Conservation (phyloP, 2,113 vertebrate species). For the Empidonax traillii region DNA sequence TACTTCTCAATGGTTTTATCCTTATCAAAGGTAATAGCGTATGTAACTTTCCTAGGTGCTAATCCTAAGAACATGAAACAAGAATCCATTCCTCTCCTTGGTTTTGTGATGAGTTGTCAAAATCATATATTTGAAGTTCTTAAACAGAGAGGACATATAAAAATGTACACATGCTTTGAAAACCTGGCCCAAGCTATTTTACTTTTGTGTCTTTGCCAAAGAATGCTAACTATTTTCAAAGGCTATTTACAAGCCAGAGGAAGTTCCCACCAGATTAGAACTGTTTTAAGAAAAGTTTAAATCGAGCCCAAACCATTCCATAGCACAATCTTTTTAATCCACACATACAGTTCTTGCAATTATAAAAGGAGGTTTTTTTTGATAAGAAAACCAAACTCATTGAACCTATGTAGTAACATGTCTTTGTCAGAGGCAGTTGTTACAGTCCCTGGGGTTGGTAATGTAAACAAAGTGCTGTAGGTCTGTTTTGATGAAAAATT, state of each 20-base stretch:
- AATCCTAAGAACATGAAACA: not conserved
- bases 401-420: conserved; percentile 14
- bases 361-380: conserved; percentile 10
- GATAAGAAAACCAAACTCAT: conserved; percentile 25
- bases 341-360: not conserved
- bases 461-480: conserved; percentile 90
- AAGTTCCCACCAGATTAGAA: conserved; percentile 60
- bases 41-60: not conserved
- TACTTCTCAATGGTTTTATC: not conserved
- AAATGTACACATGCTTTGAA: not conserved
- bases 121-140: not conserved
- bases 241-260: conserved; percentile 63
- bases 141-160: not conserved
- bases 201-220: conserved; percentile 33
- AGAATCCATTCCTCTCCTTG: not conserved
- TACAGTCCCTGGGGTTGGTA: conserved; percentile 64
- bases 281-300: conserved; percentile 41
- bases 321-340: not conserved
- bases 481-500: conserved; percentile 79
- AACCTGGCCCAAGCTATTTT: not conserved
- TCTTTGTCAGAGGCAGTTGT: conserved; percentile 66
- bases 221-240: conserved; percentile 37
- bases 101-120: not conserved
- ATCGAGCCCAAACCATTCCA: not conserved
- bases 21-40: not conserved